phyloP scores from a whole-genome alignment of 2,797 vertebrate species.

The Bucorvus abyssinicus region DNA sequence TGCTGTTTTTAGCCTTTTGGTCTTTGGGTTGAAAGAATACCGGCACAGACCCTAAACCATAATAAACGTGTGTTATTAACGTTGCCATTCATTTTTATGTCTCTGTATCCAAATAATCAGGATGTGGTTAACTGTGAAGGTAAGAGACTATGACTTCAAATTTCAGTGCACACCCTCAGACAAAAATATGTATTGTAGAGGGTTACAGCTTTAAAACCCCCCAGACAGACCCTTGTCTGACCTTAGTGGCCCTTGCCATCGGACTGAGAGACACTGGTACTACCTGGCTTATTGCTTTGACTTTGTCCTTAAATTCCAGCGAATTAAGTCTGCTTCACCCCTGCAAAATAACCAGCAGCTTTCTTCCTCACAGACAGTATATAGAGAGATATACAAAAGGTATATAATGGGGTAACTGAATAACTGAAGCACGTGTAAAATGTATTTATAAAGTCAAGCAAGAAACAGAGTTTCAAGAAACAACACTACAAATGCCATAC shows the following conservation, averaged over 20 bases:
- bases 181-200: constrained; percentile 68
- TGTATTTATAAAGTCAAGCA: neutral
- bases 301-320: neutral
- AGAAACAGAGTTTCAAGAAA: neutral
- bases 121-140: constrained; percentile 78
- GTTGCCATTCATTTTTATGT: constrained; percentile 76
- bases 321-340: neutral
- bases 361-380: neutral
- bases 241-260: neutral
- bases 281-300: neutral
- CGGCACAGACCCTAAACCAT: constrained; percentile 66
- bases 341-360: neutral
- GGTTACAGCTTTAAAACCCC: constrained; percentile 6
- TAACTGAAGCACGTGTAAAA: neutral
- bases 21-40: constrained; percentile 70
- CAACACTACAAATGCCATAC: neutral
- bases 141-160: constrained; percentile 64
- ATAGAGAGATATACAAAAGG: too few relatives aligned
- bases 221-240: neutral
- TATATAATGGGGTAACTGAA: neutral
- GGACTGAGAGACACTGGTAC: neutral
- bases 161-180: constrained; percentile 60
- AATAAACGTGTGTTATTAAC: constrained; percentile 75
- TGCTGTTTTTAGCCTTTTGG: constrained; percentile 75
- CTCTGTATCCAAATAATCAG: constrained; percentile 74